Percentiles rank a stretch among this genome's conserved stretches.
phyloP scores from a whole-genome alignment of 2,113 vertebrate species.

The Callipepla californica region DNA sequence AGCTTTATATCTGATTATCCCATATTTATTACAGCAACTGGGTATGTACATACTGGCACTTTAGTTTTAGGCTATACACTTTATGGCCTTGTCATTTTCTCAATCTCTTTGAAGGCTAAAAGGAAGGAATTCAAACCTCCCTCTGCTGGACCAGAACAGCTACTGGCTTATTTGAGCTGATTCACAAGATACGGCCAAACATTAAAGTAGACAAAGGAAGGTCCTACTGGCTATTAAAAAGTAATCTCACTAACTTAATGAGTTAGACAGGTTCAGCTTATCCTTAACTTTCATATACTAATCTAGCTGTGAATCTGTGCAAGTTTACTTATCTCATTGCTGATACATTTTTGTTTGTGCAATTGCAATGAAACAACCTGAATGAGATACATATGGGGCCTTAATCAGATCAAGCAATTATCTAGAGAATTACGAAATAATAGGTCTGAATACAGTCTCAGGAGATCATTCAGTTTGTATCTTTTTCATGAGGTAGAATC shows the following conservation, averaged over 20 bases:
- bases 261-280: not conserved
- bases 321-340: rapidly evolving
- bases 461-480: not conserved
- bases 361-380: not conserved
- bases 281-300: not conserved
- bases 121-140: not conserved
- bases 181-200: not conserved
- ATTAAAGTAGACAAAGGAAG: not conserved
- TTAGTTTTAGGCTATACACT: not conserved
- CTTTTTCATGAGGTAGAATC: not conserved
- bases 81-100: not conserved
- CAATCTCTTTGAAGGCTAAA: not conserved
- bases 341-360: not conserved
- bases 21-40: not conserved
- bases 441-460: not conserved
- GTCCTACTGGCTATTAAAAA: not conserved
- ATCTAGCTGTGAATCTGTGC: not conserved
- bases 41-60: rapidly evolving
- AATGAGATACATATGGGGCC: not conserved
- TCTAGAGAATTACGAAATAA: not conserved
- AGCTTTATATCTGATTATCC: not conserved
- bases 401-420: not conserved
- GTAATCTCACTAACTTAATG: not conserved
- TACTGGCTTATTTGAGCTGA: not conserved
- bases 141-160: not conserved